Base-by-base conservation (phyloP, 2,113 vertebrate genomes). In the Zosterops japonicus region DNA sequence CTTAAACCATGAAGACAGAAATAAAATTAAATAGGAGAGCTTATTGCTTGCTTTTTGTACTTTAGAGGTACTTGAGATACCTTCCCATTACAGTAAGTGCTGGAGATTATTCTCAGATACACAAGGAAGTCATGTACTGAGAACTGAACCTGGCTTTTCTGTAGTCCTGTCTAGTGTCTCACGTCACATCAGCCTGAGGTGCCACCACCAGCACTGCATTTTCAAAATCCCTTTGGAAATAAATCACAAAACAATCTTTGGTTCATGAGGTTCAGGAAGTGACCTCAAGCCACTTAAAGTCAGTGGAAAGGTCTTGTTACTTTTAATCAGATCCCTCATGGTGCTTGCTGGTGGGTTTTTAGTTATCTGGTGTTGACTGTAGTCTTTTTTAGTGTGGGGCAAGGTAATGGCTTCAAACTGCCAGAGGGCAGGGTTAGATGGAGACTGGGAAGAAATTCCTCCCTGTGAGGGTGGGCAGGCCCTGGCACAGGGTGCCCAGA, bases 21-120 rank as follows among this genome's bases (percentile, higher is more conserved):
- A 90, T 87, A 39, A 81, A 76, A 69, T 90, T 77, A 69, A 91
- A 72, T 72, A 41, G 33, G 33, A 89, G 21, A 68, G 14, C 22
- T 83, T 75, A 57, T 27, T 79, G 22, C 63, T 85, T n/a, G 14
- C 10, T 13, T 74, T 65, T 92, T 33, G 23, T 69, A 14, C 33
- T 88, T 52, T 8, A 65, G 24, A 44, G 46, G n/a, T 74, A 15
- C 24, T 61, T 57, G 56, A 39, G 36, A 47, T 57, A 55, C 33
- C 5, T 74, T 59, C 22, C 69, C 18, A 10, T 91, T 67, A 39
- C 0, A 0, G 27, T 53, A 56, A 70, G 12, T 82, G 75, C 42
- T 61, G 57, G 67, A 89, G 47, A 63, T 84, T 21, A 8, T 83
- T 35, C 67, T 86, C 47, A 47, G 52, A 41, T 86, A 8, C 5